Evolutionary conservation across 2,888 invertebrate genomes (phyloP), one percentile per base, ranked within the genome.

Genomic region (Oscheius sp.): DNA sequence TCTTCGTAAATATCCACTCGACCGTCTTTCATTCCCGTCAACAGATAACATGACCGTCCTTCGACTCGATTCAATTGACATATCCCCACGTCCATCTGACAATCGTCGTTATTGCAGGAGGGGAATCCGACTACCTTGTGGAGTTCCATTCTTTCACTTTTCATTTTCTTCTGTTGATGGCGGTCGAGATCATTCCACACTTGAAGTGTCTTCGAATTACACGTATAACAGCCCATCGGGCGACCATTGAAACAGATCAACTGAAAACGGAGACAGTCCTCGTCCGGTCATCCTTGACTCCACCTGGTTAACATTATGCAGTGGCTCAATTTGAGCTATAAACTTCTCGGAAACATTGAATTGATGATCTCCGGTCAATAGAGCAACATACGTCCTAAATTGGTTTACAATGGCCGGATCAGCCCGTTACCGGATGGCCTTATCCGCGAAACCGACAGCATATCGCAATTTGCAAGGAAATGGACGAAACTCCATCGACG

Each of bases 91-190:
- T 73, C 73, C 61, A 58, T 69, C 73, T 73, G 21, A 13, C 9
- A 45, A 49, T 7, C 5, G 21, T 5, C 16, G 13, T 49, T 18
- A 49, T 18, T 7, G 21, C 21, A 3, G 6, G 21, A 5, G 21
- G 5, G 16, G 16, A 18, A 6, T 18, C 16, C 55, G 23, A 49
- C 18, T 35, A 72, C 72, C 45, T 64, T 73, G 46, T 68, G 66
- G 1, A 81, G 63, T 56, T 81, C 77, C 81, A 81, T 81, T 55
- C 81, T n/a, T 66, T 81, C 81, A 71, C 78, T 79, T 55, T 81
- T 81, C 74, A 81, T 68, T 55, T 81, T 81, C 52, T 81, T 81
- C 69, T 81, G 81, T 59, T 81, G 81, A 56, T 81, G 81, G n/a
- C 81, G 68, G 70, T 81, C 81, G 70, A 81, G 66, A 72, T 81